phyloP scores from a whole-genome alignment of 2,113 vertebrate genomes.

The Channa argus region DNA sequence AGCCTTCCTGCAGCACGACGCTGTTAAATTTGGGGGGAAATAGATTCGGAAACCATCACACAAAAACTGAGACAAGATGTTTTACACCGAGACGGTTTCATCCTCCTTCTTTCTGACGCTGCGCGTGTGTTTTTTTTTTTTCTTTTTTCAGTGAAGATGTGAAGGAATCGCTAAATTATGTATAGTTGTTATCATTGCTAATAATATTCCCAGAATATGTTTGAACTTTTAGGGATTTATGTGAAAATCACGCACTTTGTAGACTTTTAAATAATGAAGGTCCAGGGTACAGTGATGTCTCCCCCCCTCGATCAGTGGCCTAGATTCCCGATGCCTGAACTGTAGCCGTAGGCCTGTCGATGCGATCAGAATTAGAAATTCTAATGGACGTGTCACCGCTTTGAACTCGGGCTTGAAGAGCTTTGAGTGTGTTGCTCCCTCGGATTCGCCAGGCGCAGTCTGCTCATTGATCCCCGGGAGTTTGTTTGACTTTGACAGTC shows the following conservation, averaged over 20 bases:
- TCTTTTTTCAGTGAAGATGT: neutral
- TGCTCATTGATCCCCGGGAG: constrained; percentile 78
- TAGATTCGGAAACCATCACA: no score
- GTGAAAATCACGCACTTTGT: neutral
- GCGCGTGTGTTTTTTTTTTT: neutral
- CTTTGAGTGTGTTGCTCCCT: constrained; percentile 75
- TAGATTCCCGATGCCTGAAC: constrained; percentile 65
- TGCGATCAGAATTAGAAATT: constrained; percentile 80
- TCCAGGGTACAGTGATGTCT: constrained; percentile 17
- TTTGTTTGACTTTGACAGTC: constrained; percentile 76
- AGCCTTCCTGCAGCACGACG: no score
- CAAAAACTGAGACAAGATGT: no score
- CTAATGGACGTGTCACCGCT: constrained; percentile 76
- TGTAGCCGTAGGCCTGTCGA: constrained; percentile 69
- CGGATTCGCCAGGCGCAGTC: constrained; percentile 68
- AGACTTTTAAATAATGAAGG: constrained; percentile 7
- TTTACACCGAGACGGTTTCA: no score
- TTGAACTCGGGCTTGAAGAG: constrained; percentile 79
- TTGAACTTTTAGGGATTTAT: constrained; percentile 2
- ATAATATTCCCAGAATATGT: neutral
- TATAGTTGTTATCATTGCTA: neutral
- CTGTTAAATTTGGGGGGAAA: no score
- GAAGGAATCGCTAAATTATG: neutral
- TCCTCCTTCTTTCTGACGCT: no score
- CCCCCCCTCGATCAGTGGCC: constrained; percentile 59